A percentile compares a stretch with the other conserved stretches of the same genome.
These are phyloP conservation scores for Dasyurus viverrinus DNA, from an alignment of 2,113 vertebrate genomes.

Conservation along the genomic window DNA sequence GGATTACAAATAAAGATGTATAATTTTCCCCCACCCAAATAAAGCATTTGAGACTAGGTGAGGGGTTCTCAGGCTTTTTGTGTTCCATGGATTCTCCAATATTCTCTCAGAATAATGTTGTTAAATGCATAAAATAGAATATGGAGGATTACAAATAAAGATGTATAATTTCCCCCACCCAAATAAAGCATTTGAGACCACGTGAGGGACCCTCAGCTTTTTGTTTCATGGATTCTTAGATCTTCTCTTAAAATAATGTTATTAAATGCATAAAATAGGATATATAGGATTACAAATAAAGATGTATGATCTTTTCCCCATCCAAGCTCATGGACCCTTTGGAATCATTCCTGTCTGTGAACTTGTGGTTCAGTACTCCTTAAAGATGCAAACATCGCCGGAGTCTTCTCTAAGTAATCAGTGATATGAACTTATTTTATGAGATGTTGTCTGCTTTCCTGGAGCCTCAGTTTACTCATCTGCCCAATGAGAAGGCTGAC, in stretches of 20 bases:
- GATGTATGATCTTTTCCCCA: neutral
- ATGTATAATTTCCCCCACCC: too few species aligned
- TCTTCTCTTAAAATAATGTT: neutral
- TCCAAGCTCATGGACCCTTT: neutral
- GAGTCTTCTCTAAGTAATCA: neutral
- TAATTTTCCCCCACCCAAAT: too few species aligned
- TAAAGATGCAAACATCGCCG: neutral
- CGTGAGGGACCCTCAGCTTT: neutral
- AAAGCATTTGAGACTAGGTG: too few species aligned
- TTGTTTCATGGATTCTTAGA: neutral
- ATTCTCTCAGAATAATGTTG: too few species aligned
- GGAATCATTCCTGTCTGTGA: neutral
- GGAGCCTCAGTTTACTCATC: neutral
- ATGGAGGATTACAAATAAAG: too few species aligned
- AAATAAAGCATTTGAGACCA: neutral
- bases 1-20: too few species aligned
- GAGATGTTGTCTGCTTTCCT: neutral
- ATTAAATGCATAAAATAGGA: neutral
- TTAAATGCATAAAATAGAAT: too few species aligned
- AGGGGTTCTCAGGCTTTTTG: too few species aligned
- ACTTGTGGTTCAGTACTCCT: neutral
- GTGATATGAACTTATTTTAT: neutral
- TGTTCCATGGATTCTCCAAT: too few species aligned
- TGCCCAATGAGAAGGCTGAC: neutral
- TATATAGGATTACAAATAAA: neutral